Conservation (phyloP, 2,888 invertebrate genomes). For the Ypsolopha scabrella region DNA sequence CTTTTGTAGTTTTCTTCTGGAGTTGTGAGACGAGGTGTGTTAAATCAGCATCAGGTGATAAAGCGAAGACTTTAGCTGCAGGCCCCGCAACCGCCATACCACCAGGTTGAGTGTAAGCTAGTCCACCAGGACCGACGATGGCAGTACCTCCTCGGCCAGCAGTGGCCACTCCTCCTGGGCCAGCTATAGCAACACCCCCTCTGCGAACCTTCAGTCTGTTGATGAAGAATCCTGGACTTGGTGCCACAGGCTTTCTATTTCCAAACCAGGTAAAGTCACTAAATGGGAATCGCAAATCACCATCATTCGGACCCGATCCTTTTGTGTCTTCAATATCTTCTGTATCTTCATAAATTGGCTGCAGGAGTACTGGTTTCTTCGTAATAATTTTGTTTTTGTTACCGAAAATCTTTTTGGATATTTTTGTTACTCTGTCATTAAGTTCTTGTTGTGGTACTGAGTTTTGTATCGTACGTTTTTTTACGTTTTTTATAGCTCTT, state of each 20-base stretch:
- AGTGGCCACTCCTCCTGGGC: slow-evolving; percentile 85
- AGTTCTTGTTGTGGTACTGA: slow-evolving; percentile 23
- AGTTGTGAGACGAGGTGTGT: slow-evolving; percentile 59
- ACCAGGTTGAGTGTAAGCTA: slow-evolving; percentile 80
- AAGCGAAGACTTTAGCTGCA: slow-evolving; percentile 77
- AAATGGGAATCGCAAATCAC: slow-evolving; percentile 34
- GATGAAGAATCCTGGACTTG: slow-evolving; percentile 75
- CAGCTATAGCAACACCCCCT: slow-evolving; percentile 85
- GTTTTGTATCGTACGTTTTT: slow-evolving; percentile 36
- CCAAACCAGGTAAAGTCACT: slow-evolving; percentile 34
- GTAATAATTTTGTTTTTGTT: slow-evolving; percentile 9
- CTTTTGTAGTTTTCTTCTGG: slow-evolving; percentile 22
- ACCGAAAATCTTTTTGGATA: slow-evolving; percentile 30
- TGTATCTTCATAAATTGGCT: slow-evolving; percentile 5
- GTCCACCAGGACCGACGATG: slow-evolving; percentile 83
- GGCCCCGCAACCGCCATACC: slow-evolving; percentile 83
- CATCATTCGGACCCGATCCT: slow-evolving; percentile 25
- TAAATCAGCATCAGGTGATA: slow-evolving; percentile 73
- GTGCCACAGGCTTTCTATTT: slow-evolving; percentile 36
- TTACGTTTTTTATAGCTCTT: slow-evolving; percentile 30
- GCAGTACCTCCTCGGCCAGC: slow-evolving; percentile 85
- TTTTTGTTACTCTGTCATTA: slow-evolving; percentile 17
- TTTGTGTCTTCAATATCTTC: slow-evolving; percentile 25
- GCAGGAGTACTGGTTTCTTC: slow-evolving; percentile 19
- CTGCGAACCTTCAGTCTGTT: slow-evolving; percentile 76